Conservation (phyloP, 2,113 vertebrate species). For the Smithornis capensis region DNA sequence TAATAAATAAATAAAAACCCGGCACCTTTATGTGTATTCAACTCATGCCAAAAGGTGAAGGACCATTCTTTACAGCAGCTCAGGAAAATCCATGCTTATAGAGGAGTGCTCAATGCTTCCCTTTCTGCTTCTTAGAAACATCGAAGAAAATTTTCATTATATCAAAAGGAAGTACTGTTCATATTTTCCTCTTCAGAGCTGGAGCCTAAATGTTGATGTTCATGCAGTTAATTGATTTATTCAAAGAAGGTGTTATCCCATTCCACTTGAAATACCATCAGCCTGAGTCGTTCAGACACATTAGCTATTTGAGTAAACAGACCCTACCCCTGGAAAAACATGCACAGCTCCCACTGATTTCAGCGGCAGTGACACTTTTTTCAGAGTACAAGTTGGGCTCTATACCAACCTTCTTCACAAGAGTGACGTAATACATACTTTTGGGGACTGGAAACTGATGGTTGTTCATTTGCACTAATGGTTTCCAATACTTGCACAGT, state of each 20-base stretch:
- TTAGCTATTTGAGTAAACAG: neutral
- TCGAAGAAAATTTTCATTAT: neutral
- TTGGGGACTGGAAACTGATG: neutral
- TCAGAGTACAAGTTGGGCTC: neutral
- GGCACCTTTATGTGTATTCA: neutral
- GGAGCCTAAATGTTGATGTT: neutral
- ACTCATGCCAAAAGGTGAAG: neutral
- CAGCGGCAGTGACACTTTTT: neutral
- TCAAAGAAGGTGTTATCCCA: neutral
- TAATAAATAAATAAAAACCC: slow-evolving; percentile 30
- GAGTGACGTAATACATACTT: neutral
- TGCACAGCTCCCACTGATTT: neutral
- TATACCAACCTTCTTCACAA: neutral
- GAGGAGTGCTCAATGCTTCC: neutral
- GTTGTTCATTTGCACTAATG: neutral
- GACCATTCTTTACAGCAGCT: neutral
- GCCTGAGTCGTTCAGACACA: neutral
- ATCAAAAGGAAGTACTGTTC: neutral
- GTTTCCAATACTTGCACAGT: neutral
- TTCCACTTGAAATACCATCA: neutral
- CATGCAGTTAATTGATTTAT: neutral
- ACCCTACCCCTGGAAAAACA: neutral
- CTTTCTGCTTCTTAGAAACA: neutral
- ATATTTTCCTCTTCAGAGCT: neutral
- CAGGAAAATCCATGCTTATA: neutral